Conservation (phyloP, 2,113 vertebrate species). For the Perca fluviatilis region DNA sequence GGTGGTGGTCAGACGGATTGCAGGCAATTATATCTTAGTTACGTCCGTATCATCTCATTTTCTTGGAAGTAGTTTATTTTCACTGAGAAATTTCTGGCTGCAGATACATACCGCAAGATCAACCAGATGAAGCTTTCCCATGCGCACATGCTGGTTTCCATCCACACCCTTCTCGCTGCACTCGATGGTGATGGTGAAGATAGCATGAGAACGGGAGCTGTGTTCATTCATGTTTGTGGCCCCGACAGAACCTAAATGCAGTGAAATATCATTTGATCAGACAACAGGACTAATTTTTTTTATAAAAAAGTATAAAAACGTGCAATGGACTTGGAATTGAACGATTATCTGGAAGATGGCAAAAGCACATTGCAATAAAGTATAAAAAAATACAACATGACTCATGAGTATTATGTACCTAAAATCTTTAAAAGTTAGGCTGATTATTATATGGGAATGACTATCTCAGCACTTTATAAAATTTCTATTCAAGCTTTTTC, state of each 20-base stretch:
- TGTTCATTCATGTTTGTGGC: conserved; percentile 99
- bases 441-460: too few relatives aligned
- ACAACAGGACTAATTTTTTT: not conserved
- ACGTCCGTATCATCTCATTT: not conserved
- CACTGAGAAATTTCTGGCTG: not conserved
- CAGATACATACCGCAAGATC: conserved; percentile 92
- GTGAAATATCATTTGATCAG: not conserved
- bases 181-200: conserved; percentile 99
- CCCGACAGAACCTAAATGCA: conserved; percentile 92
- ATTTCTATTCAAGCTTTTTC: not conserved
- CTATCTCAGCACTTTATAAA: not conserved
- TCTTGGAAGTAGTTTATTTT: not conserved
- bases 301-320: too few relatives aligned
- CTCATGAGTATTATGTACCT: not conserved
- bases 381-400: not conserved
- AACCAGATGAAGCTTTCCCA: conserved; percentile 98
- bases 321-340: too few relatives aligned
- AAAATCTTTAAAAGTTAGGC: not conserved
- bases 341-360: too few relatives aligned
- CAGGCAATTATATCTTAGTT: not conserved
- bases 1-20: not conserved
- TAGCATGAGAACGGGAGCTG: conserved; percentile 97
- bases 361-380: too few relatives aligned
- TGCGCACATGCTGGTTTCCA: conserved; percentile 96
- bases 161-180: conserved; percentile 97